Evolutionary conservation across 2,113 vertebrate species (phyloP), one percentile per base, ranked within the genome.

Genomic region (Eurystomus gularis): DNA sequence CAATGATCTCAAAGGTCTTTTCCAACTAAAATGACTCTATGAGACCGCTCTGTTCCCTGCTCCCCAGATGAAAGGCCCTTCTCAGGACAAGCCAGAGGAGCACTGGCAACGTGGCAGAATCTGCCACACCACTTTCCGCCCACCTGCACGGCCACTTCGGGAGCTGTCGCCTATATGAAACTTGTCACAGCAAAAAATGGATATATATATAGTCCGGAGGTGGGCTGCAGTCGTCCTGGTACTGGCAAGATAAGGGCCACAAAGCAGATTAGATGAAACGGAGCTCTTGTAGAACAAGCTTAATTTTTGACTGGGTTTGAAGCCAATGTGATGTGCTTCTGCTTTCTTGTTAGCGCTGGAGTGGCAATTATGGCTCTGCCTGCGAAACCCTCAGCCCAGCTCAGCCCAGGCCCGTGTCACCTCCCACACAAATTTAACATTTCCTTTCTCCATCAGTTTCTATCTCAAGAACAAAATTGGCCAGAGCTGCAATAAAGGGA

Each of bases 111-210:
- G 7, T 10, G 29, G 24, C 21, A 48, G 81, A 11, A 35, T 4
- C 70, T 58, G 62, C 33, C 54, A 4, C 20, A 11, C 19, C 21
- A 3, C 3, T 25, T n/a, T 57, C 42, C 25, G 12, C 68, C 55
- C 2, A 1, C n/a, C 60, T 16, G 46, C 18, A 18, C 0, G 1
- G 54, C 48, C 42, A 8, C 16, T 2, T 42, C 1, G 6, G 40
- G 4, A n/a, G 21, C 57, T 35, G 35, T 13, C 75, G 71, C 35
- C 51, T 37, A 1, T 5, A 13, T 1, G 10, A n/a, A 71, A 49
- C 18, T 6, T 37, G 39, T 16, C 66, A 31, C 9, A 10, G 64
- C 31, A 31, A 40, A 33, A 60, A 33, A 54, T 54, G 52, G 14
- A 28, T 55, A 18, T 55, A 18, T 8, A 10, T 7, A 8, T 0